A percentile compares a stretch with the other conserved stretches of the same genome.
Conservation (phyloP, 2,888 invertebrate species). For the Catocala nupta region DNA sequence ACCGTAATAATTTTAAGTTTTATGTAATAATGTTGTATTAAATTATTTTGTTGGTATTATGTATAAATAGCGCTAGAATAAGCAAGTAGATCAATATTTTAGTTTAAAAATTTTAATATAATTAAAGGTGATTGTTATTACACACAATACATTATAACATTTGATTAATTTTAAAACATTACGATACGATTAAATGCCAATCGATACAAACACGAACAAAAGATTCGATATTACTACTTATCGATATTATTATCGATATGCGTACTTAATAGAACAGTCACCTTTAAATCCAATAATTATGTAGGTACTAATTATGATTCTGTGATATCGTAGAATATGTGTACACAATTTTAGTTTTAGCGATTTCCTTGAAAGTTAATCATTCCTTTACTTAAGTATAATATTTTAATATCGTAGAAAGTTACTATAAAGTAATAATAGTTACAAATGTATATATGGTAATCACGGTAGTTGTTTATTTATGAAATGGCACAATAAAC, state of each 20-base stretch:
- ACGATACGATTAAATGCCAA: too few relatives aligned
- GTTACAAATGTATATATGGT: slow-evolving; percentile 48
- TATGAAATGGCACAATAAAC: slow-evolving; percentile 77
- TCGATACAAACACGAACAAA: too few relatives aligned
- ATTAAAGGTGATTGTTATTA: slow-evolving; percentile 30
- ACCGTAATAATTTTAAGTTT: slow-evolving; percentile 7
- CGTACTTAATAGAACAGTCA: slow-evolving; percentile 15
- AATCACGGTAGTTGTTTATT: slow-evolving; percentile 68
- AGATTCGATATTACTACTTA: neutral
- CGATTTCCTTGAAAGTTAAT: slow-evolving; percentile 26
- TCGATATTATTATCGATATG: neutral
- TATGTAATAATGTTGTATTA: slow-evolving; percentile 28
- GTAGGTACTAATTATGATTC: slow-evolving; percentile 57
- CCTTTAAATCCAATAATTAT: slow-evolving; percentile 24
- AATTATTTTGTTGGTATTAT: slow-evolving; percentile 43
- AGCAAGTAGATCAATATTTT: slow-evolving; percentile 6
- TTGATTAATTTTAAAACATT: too few relatives aligned
- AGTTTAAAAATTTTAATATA: slow-evolving; percentile 18
- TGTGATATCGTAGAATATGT: slow-evolving; percentile 76
- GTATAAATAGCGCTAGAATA: slow-evolving; percentile 15
- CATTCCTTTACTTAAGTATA: slow-evolving; percentile 42
- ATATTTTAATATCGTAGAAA: slow-evolving; percentile 25
- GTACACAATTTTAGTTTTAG: slow-evolving; percentile 27
- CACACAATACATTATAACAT: too few relatives aligned
- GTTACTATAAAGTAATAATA: slow-evolving; percentile 38